Percentiles rank a stretch among this genome's conserved stretches.
phyloP scores from a whole-genome alignment of 2,888 invertebrate species.

The Acrobasis suavella region DNA sequence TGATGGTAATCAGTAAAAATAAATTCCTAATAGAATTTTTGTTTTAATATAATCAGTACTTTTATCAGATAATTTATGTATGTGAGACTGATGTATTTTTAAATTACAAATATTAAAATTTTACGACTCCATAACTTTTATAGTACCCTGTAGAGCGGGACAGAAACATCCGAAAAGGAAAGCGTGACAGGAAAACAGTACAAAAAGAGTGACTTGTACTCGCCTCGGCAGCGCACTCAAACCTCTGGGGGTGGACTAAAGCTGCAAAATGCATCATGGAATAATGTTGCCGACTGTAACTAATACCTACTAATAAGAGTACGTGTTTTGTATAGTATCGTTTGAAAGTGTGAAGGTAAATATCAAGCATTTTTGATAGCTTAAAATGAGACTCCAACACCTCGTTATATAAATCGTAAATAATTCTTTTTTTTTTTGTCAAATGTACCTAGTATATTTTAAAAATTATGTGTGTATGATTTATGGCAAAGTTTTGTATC shows the following conservation, averaged over 20 bases:
- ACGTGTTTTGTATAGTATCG: neutral
- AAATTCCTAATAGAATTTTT: no score
- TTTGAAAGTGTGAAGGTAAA: neutral
- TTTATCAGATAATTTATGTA: slow-evolving; percentile 11
- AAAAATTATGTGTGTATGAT: no score
- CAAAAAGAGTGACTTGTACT: slow-evolving; percentile 66
- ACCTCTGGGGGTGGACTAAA: slow-evolving; percentile 46
- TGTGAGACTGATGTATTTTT: slow-evolving; percentile 26
- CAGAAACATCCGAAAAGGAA: slow-evolving; percentile 60
- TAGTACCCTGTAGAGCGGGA: slow-evolving; percentile 42
- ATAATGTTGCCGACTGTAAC: slow-evolving; percentile 15
- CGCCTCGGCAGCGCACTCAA: slow-evolving; percentile 49
- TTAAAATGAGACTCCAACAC: no score
- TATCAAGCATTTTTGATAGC: no score
- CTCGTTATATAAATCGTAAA: no score
- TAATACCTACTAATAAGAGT: slow-evolving; percentile 12
- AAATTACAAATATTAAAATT: slow-evolving; percentile 5
- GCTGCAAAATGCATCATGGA: slow-evolving; percentile 30
- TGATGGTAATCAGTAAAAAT: no score
- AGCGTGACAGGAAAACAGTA: slow-evolving; percentile 66
- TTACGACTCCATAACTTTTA: slow-evolving; percentile 39
- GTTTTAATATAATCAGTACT: neutral
- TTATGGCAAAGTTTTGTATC: no score
- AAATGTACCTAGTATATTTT: no score
- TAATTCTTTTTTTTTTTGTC: no score